phyloP scores from a whole-genome alignment of 2,797 vertebrate genomes.

The Nannoperca obscura region DNA sequence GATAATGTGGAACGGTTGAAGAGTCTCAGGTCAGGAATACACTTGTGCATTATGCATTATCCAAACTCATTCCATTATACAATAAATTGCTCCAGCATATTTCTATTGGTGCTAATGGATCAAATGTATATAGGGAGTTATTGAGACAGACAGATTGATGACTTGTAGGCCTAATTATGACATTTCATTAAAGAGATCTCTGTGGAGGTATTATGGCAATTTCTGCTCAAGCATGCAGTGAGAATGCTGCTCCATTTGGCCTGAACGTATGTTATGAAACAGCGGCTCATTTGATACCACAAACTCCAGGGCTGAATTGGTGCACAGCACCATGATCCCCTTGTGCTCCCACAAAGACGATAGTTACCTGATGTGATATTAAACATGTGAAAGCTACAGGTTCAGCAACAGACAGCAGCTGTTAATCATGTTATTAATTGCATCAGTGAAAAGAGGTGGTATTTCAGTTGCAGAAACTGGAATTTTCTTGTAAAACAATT shows the following conservation, averaged over 20 bases:
- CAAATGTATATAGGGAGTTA: conserved; percentile 36
- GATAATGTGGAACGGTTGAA: conserved; percentile 25
- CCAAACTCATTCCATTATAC: conserved; percentile 39
- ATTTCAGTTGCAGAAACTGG: not conserved
- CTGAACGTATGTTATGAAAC: conserved; percentile 37
- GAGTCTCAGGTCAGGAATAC: conserved; percentile 31
- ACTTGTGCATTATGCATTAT: conserved; percentile 23
- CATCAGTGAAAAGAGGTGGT: not conserved
- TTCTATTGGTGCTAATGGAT: conserved; percentile 36
- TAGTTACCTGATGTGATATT: conserved; percentile 48
- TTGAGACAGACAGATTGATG: conserved; percentile 47
- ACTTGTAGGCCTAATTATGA: conserved; percentile 61
- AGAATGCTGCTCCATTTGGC: conserved; percentile 33
- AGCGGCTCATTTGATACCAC: conserved; percentile 24
- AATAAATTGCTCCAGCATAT: conserved; percentile 37
- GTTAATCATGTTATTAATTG: no score
- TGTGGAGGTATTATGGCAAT: conserved; percentile 33
- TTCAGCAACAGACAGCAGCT: conserved; percentile 39
- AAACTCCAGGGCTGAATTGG: conserved; percentile 20
- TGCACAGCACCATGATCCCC: conserved; percentile 9
- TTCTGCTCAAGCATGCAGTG: conserved; percentile 21
- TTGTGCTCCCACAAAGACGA: conserved; percentile 21
- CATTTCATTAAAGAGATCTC: conserved; percentile 57
- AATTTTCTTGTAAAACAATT: conserved; percentile 4
- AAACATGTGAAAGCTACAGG: conserved; percentile 34